Percentiles rank a stretch among this genome's conserved stretches.
Evolutionary conservation across 92 coral and sea anemone genomes (phyloP).

Genomic region (Palythoa heliodiscus): DNA sequence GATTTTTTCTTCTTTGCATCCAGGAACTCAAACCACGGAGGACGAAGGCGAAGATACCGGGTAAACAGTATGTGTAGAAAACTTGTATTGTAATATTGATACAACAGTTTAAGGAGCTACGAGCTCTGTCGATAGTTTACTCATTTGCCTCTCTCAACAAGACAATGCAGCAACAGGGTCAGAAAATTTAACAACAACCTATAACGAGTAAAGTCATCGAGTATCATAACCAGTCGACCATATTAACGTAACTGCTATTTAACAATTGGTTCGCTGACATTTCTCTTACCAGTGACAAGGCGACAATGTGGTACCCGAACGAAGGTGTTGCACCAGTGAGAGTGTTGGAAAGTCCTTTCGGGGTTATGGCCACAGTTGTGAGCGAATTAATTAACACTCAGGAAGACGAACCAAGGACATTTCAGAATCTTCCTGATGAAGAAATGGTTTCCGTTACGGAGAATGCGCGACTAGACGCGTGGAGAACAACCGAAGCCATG

Average conservation of each 20-base stretch:
- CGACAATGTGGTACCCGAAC: conserved; percentile 17
- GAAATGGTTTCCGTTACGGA: conserved; percentile 91
- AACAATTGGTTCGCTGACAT: neutral
- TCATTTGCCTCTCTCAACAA: too few species aligned
- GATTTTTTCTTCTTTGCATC: too few species aligned
- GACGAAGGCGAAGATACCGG: too few species aligned
- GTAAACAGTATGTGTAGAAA: too few species aligned
- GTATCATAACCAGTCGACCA: neutral
- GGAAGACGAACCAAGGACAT: conserved; percentile 20
- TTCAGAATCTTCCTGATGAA: conserved; percentile 41
- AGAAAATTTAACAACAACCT: too few species aligned
- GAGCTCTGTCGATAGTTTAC: too few species aligned
- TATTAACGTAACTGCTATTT: neutral
- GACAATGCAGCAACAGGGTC: too few species aligned
- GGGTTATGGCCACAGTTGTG: neutral
- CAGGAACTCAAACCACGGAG: too few species aligned
- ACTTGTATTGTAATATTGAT: too few species aligned
- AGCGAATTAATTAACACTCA: neutral
- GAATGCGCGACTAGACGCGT: conserved; percentile 84
- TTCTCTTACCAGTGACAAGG: conserved; percentile 1
- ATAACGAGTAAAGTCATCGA: too few species aligned
- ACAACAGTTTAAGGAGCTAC: too few species aligned
- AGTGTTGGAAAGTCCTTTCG: neutral
- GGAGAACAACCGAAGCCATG: conserved; percentile 82
- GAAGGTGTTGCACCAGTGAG: neutral